Base-by-base conservation (phyloP, 2,113 vertebrate genomes). In the Heptranchias perlo region DNA sequence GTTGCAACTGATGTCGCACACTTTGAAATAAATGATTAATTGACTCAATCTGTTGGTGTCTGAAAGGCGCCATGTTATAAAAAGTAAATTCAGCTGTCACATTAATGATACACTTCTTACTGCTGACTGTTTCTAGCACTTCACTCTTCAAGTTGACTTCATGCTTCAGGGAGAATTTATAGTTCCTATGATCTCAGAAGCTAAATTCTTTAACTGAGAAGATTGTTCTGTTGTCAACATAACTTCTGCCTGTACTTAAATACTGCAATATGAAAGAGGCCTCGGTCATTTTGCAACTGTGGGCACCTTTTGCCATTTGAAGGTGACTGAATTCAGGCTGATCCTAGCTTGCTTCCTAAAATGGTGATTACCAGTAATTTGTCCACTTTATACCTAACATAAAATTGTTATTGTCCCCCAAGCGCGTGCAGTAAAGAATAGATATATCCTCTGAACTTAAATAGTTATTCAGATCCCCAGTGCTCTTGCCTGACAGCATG, bases 81-180 rank as follows among this genome's bases (percentile, higher is more conserved):
- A 91, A 58, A 91, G 52, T 61, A 62, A 64, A 39, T 93, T 93
- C 91, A 62, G n/a, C 91, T 93, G 91, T 93, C 52, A 64, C 47
- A 21, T 93, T 93, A 61, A 87, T 31, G 47, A 11, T 87, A 52
- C 49, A 52, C 84, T 28, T 52, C 35, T 62, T 14, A 62, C 35
- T 93, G 8, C 31, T 93, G 91, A 61, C 58, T 62, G 21, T 93
- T 93, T 93, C 91, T 39, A 62, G 39, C 91, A 93, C 35, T 39
- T 93, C 47, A 64, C 14, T 61, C n/a, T 93, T 64, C 58, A 93
- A n/a, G 23, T 39, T 93, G n/a, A 93, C 58, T 62, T 93, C n/a
- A 39, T 93, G 52, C 58, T 39, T 62, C 31, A 16, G 8, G 23
- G 61, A 35, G 54, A 93, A n/a, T 93, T 93, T 39, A 39, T 62